Percentiles rank a stretch among this genome's conserved stretches.
Conservation (phyloP, 2,888 invertebrate genomes). For the Blera fallax region DNA sequence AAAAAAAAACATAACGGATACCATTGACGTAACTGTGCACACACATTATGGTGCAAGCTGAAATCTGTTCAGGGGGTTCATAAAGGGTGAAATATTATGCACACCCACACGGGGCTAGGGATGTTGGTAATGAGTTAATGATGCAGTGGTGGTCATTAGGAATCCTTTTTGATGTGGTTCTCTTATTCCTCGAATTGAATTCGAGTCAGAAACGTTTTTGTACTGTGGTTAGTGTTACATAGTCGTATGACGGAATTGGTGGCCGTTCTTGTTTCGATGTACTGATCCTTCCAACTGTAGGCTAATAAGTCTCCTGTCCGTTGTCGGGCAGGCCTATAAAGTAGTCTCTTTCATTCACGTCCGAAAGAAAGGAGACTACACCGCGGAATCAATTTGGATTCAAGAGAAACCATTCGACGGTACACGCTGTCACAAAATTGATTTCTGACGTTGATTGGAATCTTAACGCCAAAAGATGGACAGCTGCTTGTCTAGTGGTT, state of each 20-base stretch:
- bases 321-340: too few relatives aligned
- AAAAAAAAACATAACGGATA: constrained; percentile 34
- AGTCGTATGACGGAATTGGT: constrained; percentile 14
- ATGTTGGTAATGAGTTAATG: constrained; percentile 44
- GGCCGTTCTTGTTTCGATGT: not conserved
- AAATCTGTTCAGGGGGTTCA: constrained; percentile 2
- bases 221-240: not conserved
- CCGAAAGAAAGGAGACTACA: too few relatives aligned
- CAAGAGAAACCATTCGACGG: too few relatives aligned
- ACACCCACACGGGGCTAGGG: constrained; percentile 14
- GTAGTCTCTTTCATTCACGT: too few relatives aligned
- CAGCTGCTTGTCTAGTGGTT: too few relatives aligned
- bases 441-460: too few relatives aligned
- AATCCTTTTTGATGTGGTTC: constrained; percentile 20
- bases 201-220: not conserved
- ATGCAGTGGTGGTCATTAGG: constrained; percentile 44
- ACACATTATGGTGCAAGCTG: constrained; percentile 30
- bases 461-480: too few relatives aligned
- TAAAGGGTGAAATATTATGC: not conserved
- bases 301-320: too few relatives aligned
- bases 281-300: too few relatives aligned
- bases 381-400: too few relatives aligned
- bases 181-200: not conserved
- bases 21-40: constrained; percentile 44
- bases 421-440: too few relatives aligned